These are phyloP conservation scores for Creontiades dilutus DNA, from an alignment of 2,888 invertebrate species.

Conservation along the genomic window DNA sequence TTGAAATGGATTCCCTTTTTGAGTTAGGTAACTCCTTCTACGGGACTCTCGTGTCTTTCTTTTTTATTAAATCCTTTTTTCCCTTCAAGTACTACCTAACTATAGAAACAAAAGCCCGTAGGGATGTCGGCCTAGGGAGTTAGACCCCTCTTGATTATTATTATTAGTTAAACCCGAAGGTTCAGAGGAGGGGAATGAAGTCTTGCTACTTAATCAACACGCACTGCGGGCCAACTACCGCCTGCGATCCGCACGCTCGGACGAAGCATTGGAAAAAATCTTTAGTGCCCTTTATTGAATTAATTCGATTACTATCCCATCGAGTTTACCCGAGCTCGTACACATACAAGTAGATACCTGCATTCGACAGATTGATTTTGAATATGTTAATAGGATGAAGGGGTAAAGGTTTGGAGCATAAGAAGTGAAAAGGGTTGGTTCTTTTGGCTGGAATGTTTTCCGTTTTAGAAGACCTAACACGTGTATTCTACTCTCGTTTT, in stretches of 20 bases:
- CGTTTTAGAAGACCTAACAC: background rate
- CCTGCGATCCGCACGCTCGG: constrained; percentile 2
- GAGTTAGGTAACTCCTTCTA: constrained; percentile 53
- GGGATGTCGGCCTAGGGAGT: constrained; percentile 28
- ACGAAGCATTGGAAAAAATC: background rate
- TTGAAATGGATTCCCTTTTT: constrained; percentile 52
- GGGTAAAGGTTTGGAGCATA: background rate
- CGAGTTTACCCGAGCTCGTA: background rate
- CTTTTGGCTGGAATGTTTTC: background rate
- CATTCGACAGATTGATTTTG: constrained; percentile 22
- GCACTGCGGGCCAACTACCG: constrained; percentile 45
- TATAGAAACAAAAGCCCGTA: constrained; percentile 57
- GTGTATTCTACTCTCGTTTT: background rate
- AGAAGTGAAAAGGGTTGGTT: constrained; percentile 4
- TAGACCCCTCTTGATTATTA: constrained; percentile 56
- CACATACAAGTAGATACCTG: background rate
- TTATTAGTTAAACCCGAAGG: constrained; percentile 48
- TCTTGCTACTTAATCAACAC: constrained; percentile 66
- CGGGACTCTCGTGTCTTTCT: constrained; percentile 52
- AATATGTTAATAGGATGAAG: constrained; percentile 43
- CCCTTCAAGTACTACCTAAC: constrained; percentile 18
- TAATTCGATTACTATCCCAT: constrained; percentile 41
- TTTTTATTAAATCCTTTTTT: background rate
- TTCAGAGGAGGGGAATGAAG: constrained; percentile 13
- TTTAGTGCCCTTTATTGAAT: constrained; percentile 18